These are phyloP conservation scores for Cremastobaeus sp. DNA, from an alignment of 2,888 invertebrate species.

Conservation along the genomic window DNA sequence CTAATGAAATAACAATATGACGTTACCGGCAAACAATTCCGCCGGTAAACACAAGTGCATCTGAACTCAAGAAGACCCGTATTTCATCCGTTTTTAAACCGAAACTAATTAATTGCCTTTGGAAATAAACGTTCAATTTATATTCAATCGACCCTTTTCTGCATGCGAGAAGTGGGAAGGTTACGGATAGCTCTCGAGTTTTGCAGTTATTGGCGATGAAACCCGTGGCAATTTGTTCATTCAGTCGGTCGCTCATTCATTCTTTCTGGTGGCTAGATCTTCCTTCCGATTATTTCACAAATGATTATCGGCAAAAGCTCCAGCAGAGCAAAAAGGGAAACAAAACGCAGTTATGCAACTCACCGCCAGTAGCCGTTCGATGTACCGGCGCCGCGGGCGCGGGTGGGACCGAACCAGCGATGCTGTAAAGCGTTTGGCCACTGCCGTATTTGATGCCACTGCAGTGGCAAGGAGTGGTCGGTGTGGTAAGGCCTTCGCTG, in stretches of 20 bases:
- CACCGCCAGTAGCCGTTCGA: constrained; percentile 69
- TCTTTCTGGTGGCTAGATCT: constrained; percentile 8
- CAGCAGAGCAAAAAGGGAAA: constrained; percentile 15
- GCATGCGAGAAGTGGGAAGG: constrained; percentile 2
- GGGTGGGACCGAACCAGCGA: constrained; percentile 75
- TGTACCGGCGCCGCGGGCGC: constrained; percentile 72
- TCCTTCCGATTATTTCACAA: constrained; percentile 26
- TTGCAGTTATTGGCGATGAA: neutral
- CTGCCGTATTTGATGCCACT: constrained; percentile 77
- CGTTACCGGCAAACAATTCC: too few relatives aligned
- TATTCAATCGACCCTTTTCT: constrained; percentile 3
- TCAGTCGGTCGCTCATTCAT: constrained; percentile 12
- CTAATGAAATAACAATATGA: too few relatives aligned
- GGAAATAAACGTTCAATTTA: neutral
- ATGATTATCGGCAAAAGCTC: constrained; percentile 21
- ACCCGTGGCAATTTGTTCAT: constrained; percentile 8
- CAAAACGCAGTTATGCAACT: constrained; percentile 61
- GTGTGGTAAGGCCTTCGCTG: constrained; percentile 74
- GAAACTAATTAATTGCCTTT: constrained; percentile 6
- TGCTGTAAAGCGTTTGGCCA: constrained; percentile 77
- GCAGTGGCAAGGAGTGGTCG: constrained; percentile 77
- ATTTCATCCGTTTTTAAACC: neutral
- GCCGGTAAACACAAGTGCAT: too few relatives aligned
- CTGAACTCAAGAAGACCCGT: too few relatives aligned
- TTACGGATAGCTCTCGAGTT: constrained; percentile 2